These are phyloP conservation scores for Operophtera brumata DNA, from an alignment of 2,888 invertebrate genomes.

Conservation along the genomic window DNA sequence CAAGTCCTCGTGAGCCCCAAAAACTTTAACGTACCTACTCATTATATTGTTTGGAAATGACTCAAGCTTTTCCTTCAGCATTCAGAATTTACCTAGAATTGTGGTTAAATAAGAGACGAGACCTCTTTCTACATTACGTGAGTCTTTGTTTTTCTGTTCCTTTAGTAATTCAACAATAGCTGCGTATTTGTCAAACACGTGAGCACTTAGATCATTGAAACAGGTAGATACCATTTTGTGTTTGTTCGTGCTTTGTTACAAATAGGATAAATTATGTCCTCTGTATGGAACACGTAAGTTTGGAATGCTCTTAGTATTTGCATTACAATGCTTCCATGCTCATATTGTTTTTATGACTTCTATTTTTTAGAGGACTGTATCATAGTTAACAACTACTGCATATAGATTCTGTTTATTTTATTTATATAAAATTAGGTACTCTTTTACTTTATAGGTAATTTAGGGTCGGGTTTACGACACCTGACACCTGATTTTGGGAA, in stretches of 20 bases:
- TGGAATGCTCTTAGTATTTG: slow-evolving; percentile 45
- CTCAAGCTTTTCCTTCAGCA: too few relatives aligned
- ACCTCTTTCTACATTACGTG: slow-evolving; percentile 53
- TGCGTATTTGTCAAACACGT: slow-evolving; percentile 66
- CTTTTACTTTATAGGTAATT: too few relatives aligned
- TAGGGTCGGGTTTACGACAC: too few relatives aligned
- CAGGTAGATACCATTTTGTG: slow-evolving; percentile 64
- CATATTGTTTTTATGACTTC: too few relatives aligned
- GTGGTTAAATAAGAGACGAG: slow-evolving; percentile 24
- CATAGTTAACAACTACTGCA: too few relatives aligned
- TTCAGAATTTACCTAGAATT: background rate
- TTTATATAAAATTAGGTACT: too few relatives aligned
- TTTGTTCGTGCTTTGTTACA: slow-evolving; percentile 61
- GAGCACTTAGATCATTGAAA: slow-evolving; percentile 63
- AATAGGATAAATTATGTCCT: slow-evolving; percentile 66
- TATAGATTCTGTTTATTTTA: too few relatives aligned
- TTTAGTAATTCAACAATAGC: slow-evolving; percentile 63
- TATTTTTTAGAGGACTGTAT: too few relatives aligned
- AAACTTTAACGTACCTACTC: too few relatives aligned
- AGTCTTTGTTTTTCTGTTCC: slow-evolving; percentile 57
- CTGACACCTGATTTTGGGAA: too few relatives aligned
- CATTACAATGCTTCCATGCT: slow-evolving; percentile 33
- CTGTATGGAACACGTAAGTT: slow-evolving; percentile 50
- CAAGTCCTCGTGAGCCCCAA: too few relatives aligned
- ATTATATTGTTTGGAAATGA: too few relatives aligned